These are phyloP conservation scores for Chauna torquata DNA, from an alignment of 2,113 vertebrate species.

Conservation along the genomic window DNA sequence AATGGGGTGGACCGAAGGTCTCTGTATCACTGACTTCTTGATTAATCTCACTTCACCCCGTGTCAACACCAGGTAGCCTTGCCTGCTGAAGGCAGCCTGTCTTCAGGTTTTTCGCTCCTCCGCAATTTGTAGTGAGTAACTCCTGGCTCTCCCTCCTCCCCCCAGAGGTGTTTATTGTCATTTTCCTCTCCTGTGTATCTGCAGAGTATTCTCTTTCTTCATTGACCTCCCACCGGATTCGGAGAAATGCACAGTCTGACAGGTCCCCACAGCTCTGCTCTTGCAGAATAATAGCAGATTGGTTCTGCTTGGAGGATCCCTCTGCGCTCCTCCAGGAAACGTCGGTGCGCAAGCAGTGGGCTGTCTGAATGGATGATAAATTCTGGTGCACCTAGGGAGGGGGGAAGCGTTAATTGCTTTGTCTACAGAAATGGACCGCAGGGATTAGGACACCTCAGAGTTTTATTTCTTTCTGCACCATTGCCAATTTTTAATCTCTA, in stretches of 20 bases:
- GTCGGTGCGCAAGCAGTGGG: fast-evolving
- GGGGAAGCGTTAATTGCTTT: background rate
- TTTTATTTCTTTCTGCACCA: background rate
- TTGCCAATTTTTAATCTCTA: background rate
- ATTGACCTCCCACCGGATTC: background rate
- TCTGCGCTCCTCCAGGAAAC: fast-evolving
- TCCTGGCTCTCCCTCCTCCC: background rate
- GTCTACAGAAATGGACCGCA: background rate
- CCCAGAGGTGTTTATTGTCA: fast-evolving
- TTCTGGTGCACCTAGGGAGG: background rate
- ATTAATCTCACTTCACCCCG: background rate
- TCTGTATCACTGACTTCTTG: background rate
- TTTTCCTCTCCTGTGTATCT: background rate
- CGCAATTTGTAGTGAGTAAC: background rate
- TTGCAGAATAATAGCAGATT: fast-evolving
- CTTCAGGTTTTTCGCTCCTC: background rate
- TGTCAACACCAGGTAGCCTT: background rate
- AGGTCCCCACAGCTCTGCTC: background rate
- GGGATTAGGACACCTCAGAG: background rate
- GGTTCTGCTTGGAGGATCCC: background rate
- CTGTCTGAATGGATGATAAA: background rate
- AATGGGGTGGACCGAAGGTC: background rate
- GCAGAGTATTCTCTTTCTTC: background rate
- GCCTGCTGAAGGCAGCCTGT: background rate
- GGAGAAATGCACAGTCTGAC: fast-evolving